Conservation (phyloP, 2,113 vertebrate species). For the Jaculus jaculus region DNA sequence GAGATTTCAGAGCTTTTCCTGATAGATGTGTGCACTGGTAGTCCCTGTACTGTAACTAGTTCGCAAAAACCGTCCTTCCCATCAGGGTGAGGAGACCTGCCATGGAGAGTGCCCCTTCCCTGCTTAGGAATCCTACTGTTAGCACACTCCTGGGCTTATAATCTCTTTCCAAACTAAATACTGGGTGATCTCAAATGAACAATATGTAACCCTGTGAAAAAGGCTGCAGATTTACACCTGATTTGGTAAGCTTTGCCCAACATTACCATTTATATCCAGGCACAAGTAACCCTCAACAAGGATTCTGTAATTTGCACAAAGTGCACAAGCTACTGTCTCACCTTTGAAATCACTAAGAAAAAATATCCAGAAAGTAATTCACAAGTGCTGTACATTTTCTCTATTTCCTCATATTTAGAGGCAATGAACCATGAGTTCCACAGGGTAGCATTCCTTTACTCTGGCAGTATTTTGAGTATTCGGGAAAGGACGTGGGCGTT, state of each 20-base stretch:
- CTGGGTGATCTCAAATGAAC: conserved; percentile 2
- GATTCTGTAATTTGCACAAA: conserved; percentile 1
- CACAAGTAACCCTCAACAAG: not conserved
- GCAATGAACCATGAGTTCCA: not conserved
- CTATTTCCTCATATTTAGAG: not conserved
- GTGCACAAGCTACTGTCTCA: not conserved
- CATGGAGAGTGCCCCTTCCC: not conserved
- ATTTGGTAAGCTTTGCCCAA: not conserved
- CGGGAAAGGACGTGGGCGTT: not conserved
- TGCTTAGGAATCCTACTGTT: conserved; percentile 7
- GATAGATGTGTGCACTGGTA: not conserved
- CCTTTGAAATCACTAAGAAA: conserved; percentile 4
- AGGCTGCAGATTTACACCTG: not conserved
- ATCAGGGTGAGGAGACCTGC: not conserved
- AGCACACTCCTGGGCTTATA: not conserved
- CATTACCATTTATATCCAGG: not conserved
- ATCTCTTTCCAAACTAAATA: not conserved
- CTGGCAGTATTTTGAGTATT: not conserved
- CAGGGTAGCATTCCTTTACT: not conserved
- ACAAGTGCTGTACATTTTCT: not conserved
- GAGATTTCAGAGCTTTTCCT: not conserved
- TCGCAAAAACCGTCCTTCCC: not conserved
- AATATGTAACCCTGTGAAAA: not conserved
- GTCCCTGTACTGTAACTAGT: not conserved
- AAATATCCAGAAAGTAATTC: conserved; percentile 32